phyloP scores from a whole-genome alignment of 2,797 vertebrate species.

The Chaenodraco wilsoni region DNA sequence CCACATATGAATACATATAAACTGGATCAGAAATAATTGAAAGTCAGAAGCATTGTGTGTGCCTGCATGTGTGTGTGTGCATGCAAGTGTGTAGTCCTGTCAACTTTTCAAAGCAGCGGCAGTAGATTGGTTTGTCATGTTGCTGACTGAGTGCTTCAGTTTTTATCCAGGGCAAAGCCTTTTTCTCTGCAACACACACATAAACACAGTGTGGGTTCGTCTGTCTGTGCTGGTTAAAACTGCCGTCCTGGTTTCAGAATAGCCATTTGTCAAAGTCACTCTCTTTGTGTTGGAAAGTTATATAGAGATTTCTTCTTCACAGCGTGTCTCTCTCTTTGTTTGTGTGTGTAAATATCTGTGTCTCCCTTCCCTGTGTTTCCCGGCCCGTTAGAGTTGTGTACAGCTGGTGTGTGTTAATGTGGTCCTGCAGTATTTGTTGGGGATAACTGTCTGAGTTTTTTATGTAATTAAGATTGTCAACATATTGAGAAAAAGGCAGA shows the following conservation, averaged over 20 bases:
- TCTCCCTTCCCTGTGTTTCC: slow-evolving; percentile 6
- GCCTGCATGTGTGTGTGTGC: slow-evolving; percentile 18
- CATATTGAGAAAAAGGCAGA: neutral
- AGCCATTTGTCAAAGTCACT: slow-evolving; percentile 77
- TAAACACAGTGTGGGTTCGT: slow-evolving; percentile 49
- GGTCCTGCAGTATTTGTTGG: neutral
- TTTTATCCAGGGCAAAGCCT: slow-evolving; percentile 70
- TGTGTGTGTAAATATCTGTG: slow-evolving; percentile 27
- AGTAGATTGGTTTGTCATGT: slow-evolving; percentile 76
- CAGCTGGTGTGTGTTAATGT: slow-evolving; percentile 1
- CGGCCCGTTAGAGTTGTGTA: neutral
- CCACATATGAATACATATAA: slow-evolving; percentile 18
- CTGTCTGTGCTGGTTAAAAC: slow-evolving; percentile 60
- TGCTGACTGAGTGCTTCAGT: slow-evolving; percentile 76
- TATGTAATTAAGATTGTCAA: neutral
- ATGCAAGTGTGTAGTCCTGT: slow-evolving; percentile 55
- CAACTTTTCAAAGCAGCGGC: slow-evolving; percentile 61
- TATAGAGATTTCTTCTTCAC: slow-evolving; percentile 31
- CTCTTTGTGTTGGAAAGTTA: slow-evolving; percentile 45
- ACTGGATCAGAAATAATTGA: slow-evolving; percentile 45
- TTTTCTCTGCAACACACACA: slow-evolving; percentile 47
- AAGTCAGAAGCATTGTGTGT: slow-evolving; percentile 29
- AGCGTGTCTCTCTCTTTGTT: slow-evolving; percentile 20
- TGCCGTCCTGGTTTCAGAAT: slow-evolving; percentile 60
- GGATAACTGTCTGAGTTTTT: neutral